Percentiles rank a stretch among this genome's conserved stretches.
Conservation (phyloP, 2,888 invertebrate genomes). For the Mactromeris polynyma region DNA sequence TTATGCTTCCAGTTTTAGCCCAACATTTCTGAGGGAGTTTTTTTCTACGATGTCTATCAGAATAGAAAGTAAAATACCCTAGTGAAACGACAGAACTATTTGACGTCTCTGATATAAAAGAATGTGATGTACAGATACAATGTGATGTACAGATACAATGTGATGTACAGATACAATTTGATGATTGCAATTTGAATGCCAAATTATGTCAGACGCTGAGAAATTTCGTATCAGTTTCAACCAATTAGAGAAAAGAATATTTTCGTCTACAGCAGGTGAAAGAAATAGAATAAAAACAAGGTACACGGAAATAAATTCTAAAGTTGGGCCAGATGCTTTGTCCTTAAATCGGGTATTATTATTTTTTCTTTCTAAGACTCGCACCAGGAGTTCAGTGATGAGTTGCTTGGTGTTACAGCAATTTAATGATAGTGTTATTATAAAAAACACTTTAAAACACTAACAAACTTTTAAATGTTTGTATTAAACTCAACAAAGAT, state of each 20-base stretch:
- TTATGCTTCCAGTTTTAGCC: neutral
- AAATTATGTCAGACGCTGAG: neutral
- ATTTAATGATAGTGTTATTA: too few species aligned
- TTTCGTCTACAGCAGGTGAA: neutral
- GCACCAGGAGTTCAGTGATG: too few species aligned
- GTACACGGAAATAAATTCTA: too few species aligned
- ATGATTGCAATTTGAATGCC: neutral
- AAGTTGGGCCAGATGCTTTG: too few species aligned
- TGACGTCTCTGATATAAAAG: neutral
- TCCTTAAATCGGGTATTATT: too few species aligned
- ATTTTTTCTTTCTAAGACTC: too few species aligned
- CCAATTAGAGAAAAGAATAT: neutral
- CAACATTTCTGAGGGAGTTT: neutral
- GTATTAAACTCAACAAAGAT: too few species aligned
- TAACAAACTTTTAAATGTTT: too few species aligned
- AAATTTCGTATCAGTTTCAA: neutral
- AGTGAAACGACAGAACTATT: neutral
- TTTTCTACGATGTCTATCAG: neutral
- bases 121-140: neutral
- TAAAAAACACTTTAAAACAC: too few species aligned
- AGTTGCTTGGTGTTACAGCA: too few species aligned
- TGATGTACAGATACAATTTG: neutral
- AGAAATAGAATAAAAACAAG: neutral
- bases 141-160: neutral
- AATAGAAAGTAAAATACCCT: neutral